Conservation (phyloP, 2,113 vertebrate species). For the Otolemur garnettii region DNA sequence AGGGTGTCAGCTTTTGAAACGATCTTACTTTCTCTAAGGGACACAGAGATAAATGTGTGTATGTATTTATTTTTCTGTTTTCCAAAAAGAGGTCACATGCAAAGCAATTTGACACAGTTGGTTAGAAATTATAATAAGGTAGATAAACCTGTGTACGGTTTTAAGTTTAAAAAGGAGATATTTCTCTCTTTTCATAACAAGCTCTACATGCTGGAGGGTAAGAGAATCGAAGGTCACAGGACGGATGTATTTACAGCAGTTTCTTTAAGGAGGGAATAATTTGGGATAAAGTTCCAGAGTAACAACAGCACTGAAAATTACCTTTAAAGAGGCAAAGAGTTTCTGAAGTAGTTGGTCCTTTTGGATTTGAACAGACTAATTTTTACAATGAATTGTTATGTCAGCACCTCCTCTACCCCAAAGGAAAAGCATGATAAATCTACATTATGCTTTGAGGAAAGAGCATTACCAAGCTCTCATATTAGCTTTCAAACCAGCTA, state of each 20-base stretch:
- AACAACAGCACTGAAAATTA: constrained; percentile 54
- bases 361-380: constrained; percentile 73
- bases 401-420: constrained; percentile 77
- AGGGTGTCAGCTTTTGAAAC: neutral
- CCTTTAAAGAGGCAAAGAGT: constrained; percentile 63
- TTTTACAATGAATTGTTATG: constrained; percentile 68
- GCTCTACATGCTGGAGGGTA: neutral
- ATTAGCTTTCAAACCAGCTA: constrained; percentile 77
- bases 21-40: constrained; percentile 8
- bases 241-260: constrained; percentile 55
- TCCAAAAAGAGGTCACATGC: constrained; percentile 34
- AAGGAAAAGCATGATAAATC: constrained; percentile 73
- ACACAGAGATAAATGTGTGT: neutral
- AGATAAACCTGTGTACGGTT: neutral
- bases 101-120: neutral
- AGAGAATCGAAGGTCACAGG: constrained; percentile 58
- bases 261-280: constrained; percentile 45
- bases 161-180: neutral
- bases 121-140: constrained; percentile 56
- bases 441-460: constrained; percentile 77
- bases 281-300: constrained; percentile 58
- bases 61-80: neutral
- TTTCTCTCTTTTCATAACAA: constrained; percentile 33
- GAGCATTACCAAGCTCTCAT: constrained; percentile 62
- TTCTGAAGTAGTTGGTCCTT: constrained; percentile 74